These are phyloP conservation scores for Phalacrocorax aristotelis DNA, from an alignment of 2,113 vertebrate genomes.

Conservation along the genomic window DNA sequence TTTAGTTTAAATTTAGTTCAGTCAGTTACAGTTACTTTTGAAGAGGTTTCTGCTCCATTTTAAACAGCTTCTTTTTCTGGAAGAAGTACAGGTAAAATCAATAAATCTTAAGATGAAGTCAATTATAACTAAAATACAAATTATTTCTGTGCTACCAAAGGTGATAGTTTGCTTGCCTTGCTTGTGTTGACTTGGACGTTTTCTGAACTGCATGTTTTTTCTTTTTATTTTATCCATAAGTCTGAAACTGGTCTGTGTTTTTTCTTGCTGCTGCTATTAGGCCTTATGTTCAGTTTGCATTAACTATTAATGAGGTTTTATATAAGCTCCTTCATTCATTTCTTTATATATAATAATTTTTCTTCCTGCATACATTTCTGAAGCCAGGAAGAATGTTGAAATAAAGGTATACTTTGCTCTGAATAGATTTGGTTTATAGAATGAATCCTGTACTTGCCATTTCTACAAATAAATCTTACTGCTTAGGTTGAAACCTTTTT, in stretches of 20 bases:
- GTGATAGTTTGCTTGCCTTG: background rate
- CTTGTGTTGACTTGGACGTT: background rate
- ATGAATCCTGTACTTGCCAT: background rate
- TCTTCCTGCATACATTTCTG: background rate
- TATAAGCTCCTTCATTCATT: background rate
- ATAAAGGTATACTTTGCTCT: background rate
- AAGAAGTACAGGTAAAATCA: background rate
- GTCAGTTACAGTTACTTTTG: background rate
- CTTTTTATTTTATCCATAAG: background rate
- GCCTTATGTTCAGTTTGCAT: background rate
- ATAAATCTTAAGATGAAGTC: background rate
- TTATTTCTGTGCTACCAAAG: background rate
- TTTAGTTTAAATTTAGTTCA: conserved; percentile 21
- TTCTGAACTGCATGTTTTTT: background rate
- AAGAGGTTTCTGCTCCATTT: background rate
- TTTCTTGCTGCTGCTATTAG: background rate
- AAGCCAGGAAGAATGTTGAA: background rate
- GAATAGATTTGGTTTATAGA: background rate
- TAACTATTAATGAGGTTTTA: background rate
- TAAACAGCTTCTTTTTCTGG: background rate
- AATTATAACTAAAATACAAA: background rate
- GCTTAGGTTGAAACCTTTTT: background rate
- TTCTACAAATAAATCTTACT: background rate
- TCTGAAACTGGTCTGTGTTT: background rate
- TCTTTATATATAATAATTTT: background rate